Percentiles rank a stretch among this genome's conserved stretches.
phyloP scores from a whole-genome alignment of 2,888 invertebrate genomes.

The Clanis bilineata region DNA sequence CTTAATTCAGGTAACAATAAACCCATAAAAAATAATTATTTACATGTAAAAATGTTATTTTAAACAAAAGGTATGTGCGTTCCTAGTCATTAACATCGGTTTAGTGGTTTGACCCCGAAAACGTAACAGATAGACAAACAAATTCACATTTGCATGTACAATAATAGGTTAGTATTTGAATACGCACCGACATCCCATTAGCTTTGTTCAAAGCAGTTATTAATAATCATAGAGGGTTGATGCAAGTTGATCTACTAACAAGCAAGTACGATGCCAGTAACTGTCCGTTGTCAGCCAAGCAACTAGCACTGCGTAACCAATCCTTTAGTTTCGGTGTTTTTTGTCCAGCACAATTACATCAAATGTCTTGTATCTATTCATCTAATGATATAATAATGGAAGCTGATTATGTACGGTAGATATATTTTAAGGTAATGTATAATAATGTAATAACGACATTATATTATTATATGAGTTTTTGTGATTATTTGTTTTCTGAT shows the following conservation, averaged over 20 bases:
- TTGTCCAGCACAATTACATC: background rate
- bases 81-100: too few species aligned
- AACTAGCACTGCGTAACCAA: background rate
- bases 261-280: background rate
- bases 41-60: too few species aligned
- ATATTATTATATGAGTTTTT: background rate
- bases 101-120: too few species aligned
- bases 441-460: background rate
- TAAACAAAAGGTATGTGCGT: too few species aligned
- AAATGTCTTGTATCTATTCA: background rate
- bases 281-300: background rate
- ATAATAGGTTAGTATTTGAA: too few species aligned
- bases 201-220: too few species aligned
- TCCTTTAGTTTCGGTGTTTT: background rate
- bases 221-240: too few species aligned
- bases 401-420: background rate
- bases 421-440: background rate
- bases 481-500: background rate
- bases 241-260: background rate
- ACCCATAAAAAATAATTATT: too few species aligned
- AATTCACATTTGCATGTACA: too few species aligned
- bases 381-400: background rate
- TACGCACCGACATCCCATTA: too few species aligned
- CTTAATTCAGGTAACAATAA: too few species aligned
- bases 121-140: too few species aligned